phyloP scores from a whole-genome alignment of 2,113 vertebrate genomes.

The Dermatemys mawii region DNA sequence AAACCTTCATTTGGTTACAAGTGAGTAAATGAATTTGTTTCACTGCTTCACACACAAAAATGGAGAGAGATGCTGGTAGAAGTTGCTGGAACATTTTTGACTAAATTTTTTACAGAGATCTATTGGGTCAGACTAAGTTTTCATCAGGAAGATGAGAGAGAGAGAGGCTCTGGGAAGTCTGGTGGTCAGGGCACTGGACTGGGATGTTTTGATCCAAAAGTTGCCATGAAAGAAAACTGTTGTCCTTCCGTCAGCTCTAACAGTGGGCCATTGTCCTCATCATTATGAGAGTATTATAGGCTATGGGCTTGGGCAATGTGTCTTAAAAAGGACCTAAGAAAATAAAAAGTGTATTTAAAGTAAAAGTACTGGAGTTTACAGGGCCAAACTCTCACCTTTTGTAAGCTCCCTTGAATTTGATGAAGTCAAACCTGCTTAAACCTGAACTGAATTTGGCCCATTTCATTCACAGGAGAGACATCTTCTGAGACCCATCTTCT shows the following conservation, averaged over 20 bases:
- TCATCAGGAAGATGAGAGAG: neutral
- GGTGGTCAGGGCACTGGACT: neutral
- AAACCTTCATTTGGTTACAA: neutral
- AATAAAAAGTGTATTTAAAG: neutral
- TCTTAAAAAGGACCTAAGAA: neutral
- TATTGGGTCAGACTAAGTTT: neutral
- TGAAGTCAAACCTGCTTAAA: neutral
- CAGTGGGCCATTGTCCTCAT: neutral
- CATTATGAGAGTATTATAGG: neutral
- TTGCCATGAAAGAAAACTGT: neutral
- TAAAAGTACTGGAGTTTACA: neutral
- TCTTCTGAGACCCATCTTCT: neutral
- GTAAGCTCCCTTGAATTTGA: neutral
- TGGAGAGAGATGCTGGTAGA: neutral
- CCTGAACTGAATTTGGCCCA: neutral
- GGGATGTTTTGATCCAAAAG: neutral
- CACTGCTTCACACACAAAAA: neutral
- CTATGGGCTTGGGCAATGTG: neutral
- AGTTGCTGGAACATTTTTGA: neutral
- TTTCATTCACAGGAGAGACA: neutral
- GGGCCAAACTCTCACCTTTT: neutral
- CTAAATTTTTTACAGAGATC: neutral
- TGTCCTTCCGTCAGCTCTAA: neutral
- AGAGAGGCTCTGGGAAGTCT: neutral
- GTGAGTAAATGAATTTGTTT: accelerated